Evolutionary conservation across 2,797 vertebrate species (phyloP), one percentile per base, ranked within the genome.

Genomic region (Lemur catta): DNA sequence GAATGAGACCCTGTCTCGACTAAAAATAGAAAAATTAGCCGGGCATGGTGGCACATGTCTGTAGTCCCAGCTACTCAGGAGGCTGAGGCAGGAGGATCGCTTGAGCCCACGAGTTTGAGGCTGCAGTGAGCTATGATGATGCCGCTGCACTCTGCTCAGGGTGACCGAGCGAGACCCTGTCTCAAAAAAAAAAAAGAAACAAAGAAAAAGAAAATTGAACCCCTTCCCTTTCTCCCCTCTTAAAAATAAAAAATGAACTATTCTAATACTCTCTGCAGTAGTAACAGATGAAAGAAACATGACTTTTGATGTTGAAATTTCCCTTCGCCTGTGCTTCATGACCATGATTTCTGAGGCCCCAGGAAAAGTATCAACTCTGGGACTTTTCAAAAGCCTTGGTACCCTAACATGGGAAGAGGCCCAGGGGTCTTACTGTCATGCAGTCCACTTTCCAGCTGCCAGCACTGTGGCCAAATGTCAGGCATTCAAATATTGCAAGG

Each of bases 391-490:
- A 94, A 93, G 65, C 12, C 50, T 65, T 59, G 35, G 30, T 76
- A 55, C 41, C 57, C 43, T 72, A 43, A 92, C 4, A 1, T 14
- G 14, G 52, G 33, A 41, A 78, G 41, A 90, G 38, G 41, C 14
- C 65, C 76, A 15, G 41, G 91, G 35, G 18, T 38, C 82, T 63
- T 67, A 35, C 15, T 35, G 82, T 24, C 78, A 11, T 7, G 57
- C 1, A 52, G n/a, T 41, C 89, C 14, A 50, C 82, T 67, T 89
- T 48, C 55, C 59, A 81, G 48, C 61, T 80, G 2, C 79, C 46
- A 85, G 55, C 79, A 84, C n/a, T 22, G 14, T 9, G 78, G 57
- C 69, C 91, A 95, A 97, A 94, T 33, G 69, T 24, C 63, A 96
- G 48, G 13, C 48, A 59, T 22, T 91, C 79, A 94, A 80, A 38